phyloP scores from a whole-genome alignment of 2,113 vertebrate species.

The Caranx melampygus region DNA sequence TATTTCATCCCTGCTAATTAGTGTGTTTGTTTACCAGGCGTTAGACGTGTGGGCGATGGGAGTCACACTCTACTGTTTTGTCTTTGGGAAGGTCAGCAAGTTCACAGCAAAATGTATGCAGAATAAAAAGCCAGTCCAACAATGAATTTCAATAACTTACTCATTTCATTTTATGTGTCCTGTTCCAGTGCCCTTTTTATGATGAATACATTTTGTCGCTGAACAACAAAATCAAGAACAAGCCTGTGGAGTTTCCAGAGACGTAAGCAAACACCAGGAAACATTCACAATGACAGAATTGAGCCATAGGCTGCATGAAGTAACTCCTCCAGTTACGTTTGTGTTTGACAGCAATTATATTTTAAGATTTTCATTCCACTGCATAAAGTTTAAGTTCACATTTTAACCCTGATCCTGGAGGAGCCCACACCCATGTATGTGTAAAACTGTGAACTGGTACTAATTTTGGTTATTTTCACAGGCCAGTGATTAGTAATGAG shows the following conservation, averaged over 20 bases:
- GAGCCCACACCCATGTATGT: no score
- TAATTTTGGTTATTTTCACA: conserved; percentile 56
- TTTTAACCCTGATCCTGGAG: no score
- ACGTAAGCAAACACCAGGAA: conserved; percentile 83
- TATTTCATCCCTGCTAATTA: conserved; percentile 1
- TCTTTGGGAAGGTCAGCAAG: conserved; percentile 90
- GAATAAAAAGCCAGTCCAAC: neutral
- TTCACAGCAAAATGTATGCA: neutral
- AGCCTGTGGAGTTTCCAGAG: conserved; percentile 91
- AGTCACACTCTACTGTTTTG: conserved; percentile 94
- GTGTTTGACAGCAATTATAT: no score
- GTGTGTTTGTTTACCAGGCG: conserved; percentile 85
- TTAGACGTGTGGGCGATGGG: conserved; percentile 97
- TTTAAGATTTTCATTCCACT: neutral
- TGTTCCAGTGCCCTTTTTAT: conserved; percentile 93
- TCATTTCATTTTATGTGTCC: neutral
- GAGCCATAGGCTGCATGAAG: no score
- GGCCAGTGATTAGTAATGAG: conserved; percentile 84
- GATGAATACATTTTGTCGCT: conserved; percentile 93
- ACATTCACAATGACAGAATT: neutral
- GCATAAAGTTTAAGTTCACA: no score
- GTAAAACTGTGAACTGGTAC: no score
- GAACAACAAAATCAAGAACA: conserved; percentile 93
- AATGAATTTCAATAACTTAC: neutral
- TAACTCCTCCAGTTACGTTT: no score